Conservation (phyloP, 2,888 invertebrate genomes). For the Mellilla xanthometata region DNA sequence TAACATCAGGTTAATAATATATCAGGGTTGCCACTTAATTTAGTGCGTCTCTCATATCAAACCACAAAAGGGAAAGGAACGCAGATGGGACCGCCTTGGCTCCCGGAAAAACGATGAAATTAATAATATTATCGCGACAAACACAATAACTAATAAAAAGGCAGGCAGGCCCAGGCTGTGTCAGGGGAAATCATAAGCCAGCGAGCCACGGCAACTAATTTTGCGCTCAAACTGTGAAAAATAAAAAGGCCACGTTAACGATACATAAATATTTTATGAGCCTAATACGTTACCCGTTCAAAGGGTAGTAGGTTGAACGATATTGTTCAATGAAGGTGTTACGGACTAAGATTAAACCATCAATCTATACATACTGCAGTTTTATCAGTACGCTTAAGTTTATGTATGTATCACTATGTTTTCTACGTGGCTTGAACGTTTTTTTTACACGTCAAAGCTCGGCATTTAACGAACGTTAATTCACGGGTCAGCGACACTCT, state of each 20-base stretch:
- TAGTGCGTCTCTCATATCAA: too few species aligned
- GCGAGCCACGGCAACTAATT: conserved; percentile 29
- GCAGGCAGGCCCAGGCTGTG: conserved; percentile 10
- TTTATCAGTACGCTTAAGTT: background rate
- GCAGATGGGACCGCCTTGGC: conserved; percentile 90
- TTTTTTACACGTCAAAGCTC: too few species aligned
- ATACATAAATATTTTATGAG: conserved; percentile 28
- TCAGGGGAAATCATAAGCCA: conserved; percentile 32
- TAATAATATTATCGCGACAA: conserved; percentile 29
- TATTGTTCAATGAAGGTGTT: conserved; percentile 1
- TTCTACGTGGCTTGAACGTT: too few species aligned
- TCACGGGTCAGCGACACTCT: too few species aligned
- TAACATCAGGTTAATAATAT: too few species aligned
- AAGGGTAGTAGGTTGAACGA: conserved; percentile 15
- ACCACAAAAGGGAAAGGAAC: conserved; percentile 58
- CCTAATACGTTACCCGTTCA: conserved; percentile 23
- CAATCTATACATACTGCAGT: background rate
- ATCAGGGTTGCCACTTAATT: too few species aligned
- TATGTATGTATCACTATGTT: too few species aligned
- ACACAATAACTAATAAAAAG: conserved; percentile 30
- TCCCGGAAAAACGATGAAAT: conserved; percentile 89
- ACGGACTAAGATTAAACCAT: background rate
- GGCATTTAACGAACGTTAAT: too few species aligned
- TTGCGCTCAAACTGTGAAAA: conserved; percentile 25
- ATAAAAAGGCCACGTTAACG: conserved; percentile 23